A percentile compares a stretch with the other conserved stretches of the same genome.
phyloP scores from a whole-genome alignment of 2,113 vertebrate genomes.

The Odocoileus hemionus region DNA sequence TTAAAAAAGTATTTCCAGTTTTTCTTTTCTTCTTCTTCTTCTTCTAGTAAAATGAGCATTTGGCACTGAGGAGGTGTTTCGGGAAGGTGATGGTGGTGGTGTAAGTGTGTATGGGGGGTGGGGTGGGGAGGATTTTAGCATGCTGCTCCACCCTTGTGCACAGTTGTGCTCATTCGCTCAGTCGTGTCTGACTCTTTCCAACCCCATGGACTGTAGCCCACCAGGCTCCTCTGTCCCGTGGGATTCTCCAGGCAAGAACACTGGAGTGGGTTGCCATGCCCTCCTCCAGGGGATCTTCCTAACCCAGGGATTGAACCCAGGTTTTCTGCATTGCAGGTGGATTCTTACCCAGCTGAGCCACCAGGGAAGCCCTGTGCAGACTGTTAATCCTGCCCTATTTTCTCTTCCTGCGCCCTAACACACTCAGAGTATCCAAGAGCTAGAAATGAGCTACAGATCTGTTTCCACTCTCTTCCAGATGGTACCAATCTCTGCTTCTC shows the following conservation, averaged over 20 bases:
- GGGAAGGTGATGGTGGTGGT: neutral
- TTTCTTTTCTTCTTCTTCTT: no score
- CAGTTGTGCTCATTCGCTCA: neutral
- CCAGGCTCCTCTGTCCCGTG: neutral
- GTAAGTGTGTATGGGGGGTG: neutral
- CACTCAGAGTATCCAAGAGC: neutral
- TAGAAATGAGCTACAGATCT: neutral
- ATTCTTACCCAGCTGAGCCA: neutral
- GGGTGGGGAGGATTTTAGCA: neutral
- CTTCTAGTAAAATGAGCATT: neutral
- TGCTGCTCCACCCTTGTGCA: fast-evolving
- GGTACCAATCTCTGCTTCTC: neutral
- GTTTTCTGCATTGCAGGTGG: neutral
- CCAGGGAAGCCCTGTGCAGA: neutral
- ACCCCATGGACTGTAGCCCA: neutral
- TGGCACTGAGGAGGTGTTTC: neutral
- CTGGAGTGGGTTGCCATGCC: neutral
- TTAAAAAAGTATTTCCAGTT: neutral
- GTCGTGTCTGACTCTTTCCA: neutral
- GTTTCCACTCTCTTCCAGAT: neutral
- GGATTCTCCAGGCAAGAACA: neutral
- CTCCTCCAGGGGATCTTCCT: neutral
- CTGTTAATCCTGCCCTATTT: neutral
- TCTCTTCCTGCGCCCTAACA: neutral
- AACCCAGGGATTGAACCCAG: neutral